A percentile compares a stretch with the other conserved stretches of the same genome.
These are phyloP conservation scores for Enteromius viviparus DNA, from an alignment of 2,797 vertebrate genomes.

Conservation along the genomic window DNA sequence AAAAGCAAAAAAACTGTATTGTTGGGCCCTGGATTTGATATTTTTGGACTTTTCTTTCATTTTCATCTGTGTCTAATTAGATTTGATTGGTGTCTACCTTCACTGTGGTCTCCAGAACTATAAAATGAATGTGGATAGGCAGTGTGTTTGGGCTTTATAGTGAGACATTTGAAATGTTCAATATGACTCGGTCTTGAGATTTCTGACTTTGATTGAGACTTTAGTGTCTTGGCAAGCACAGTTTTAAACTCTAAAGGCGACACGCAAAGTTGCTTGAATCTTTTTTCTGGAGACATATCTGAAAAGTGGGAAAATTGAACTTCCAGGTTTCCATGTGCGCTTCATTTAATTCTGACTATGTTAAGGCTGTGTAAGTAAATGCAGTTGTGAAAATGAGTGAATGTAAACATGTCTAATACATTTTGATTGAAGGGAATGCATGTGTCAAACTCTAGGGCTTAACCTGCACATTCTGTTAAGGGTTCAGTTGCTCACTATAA, in stretches of 20 bases:
- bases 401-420: not conserved
- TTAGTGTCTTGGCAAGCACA: not conserved
- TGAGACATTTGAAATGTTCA: not conserved
- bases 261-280: not conserved
- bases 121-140: slow-evolving; percentile 9
- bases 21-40: not conserved
- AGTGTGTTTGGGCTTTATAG: not conserved
- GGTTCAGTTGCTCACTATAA: slow-evolving; percentile 8
- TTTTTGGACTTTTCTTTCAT: not conserved
- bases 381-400: not conserved
- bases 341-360: not conserved
- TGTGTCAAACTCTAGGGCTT: slow-evolving; percentile 6
- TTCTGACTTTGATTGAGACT: slow-evolving; percentile 2
- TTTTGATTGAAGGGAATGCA: not conserved
- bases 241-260: slow-evolving; percentile 5
- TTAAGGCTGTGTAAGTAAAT: not conserved
- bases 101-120: slow-evolving; percentile 12
- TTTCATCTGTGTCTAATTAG: slow-evolving; percentile 23
- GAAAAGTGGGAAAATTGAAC: not conserved
- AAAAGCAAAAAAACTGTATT: not conserved
- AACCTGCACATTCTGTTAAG: not conserved
- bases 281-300: not conserved
- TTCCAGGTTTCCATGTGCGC: not conserved
- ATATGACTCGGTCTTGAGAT: not conserved
- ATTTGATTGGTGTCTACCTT: not conserved